Evolutionary conservation across 2,113 vertebrate species (phyloP).

Genomic region (Nothoprocta pentlandii): DNA sequence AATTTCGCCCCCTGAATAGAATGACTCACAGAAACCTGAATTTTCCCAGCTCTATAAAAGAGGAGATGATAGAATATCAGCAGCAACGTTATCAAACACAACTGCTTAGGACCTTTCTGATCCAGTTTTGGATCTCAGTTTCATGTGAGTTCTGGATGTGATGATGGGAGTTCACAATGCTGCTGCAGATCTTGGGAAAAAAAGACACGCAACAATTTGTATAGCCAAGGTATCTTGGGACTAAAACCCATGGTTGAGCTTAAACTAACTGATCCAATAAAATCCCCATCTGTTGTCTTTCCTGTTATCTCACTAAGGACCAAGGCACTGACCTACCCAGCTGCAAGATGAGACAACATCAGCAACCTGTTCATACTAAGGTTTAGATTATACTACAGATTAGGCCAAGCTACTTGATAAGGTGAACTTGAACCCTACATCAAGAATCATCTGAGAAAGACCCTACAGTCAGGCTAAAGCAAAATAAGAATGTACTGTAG

Average conservation of each 20-base stretch:
- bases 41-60: not conserved
- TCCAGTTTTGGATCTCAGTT: not conserved
- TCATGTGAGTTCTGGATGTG: not conserved
- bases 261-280: not conserved
- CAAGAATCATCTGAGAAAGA: not conserved
- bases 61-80: not conserved
- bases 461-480: not conserved
- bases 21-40: not conserved
- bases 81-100: not conserved
- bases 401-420: not conserved
- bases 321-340: not conserved
- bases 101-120: not conserved
- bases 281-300: not conserved
- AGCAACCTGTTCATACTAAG: not conserved
- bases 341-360: fast-evolving
- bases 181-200: not conserved
- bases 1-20: not conserved
- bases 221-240: not conserved
- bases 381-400: no score
- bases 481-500: not conserved
- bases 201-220: not conserved
- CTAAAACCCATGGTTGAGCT: not conserved
- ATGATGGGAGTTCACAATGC: not conserved
- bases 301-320: not conserved
- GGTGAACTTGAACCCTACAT: not conserved